Percentiles rank a stretch among this genome's conserved stretches.
Evolutionary conservation across 2,797 vertebrate species (phyloP).

Genomic region (Pseudotriccus pelzelni): DNA sequence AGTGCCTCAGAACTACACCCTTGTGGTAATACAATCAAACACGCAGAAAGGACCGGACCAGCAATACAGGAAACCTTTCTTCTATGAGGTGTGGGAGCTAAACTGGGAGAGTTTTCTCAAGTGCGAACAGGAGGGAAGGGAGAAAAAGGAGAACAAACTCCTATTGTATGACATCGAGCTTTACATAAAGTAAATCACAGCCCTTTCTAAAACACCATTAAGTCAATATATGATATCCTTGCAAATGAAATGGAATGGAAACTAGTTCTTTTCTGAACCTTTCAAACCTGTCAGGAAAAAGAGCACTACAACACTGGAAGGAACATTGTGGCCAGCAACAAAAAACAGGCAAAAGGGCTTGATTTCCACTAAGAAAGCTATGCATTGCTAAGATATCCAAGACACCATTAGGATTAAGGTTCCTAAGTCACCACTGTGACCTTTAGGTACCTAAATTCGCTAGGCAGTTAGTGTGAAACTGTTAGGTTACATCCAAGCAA

Average conservation of each 20-base stretch:
- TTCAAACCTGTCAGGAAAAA: slow-evolving; percentile 5
- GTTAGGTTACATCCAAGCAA: neutral
- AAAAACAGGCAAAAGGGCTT: neutral
- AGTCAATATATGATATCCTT: neutral
- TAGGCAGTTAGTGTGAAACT: neutral
- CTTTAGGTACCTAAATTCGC: neutral
- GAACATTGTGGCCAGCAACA: neutral
- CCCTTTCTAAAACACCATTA: neutral
- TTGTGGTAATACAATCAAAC: neutral
- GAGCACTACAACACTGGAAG: neutral
- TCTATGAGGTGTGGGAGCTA: neutral
- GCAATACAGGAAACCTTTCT: neutral
- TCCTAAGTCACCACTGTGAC: neutral
- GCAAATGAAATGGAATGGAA: slow-evolving; percentile 2
- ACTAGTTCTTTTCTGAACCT: neutral
- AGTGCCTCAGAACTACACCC: neutral
- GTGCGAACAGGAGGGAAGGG: neutral
- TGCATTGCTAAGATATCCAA: neutral
- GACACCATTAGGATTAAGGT: neutral
- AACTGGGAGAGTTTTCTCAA: neutral
- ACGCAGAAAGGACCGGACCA: neutral
- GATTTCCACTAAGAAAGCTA: neutral
- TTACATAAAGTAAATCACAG: neutral
- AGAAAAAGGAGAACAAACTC: neutral
- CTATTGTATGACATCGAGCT: neutral